Evolutionary conservation across 37 sponge, comb jelly and placozoan genomes (phyloP), one percentile per base, ranked within the genome.

Genomic region (Dysidea cf. avara): DNA sequence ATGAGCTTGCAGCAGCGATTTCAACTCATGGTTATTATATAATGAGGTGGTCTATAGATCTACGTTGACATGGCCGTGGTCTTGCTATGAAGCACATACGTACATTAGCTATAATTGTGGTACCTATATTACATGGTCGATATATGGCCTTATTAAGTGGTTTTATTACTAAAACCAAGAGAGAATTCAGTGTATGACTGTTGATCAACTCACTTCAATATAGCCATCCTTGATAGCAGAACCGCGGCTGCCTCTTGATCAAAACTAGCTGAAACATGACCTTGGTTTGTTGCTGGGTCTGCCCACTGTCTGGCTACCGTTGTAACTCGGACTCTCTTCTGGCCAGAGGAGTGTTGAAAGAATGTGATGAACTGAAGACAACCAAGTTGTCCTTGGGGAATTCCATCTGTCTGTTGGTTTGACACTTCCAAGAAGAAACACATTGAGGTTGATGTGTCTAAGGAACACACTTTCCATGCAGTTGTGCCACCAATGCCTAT

Each of bases 241-340:
- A 87, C 99, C 2, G 99, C 95, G 55, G 93, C 85, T 9, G 70
- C 53, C 66, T 99, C 99, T 72, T 99, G 99, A 71, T 99, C 99
- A 85, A 95, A 99, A 32, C 95, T 85, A 43, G 86, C 90, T 1
- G 85, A 57, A 2, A 99, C 80, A 61, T 92, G 88, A 18, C 77
- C 74, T 21, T 88, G 68, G 53, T 84, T 90, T 11, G 94, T 84
- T 3, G 87, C 85, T 30, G 87, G 87, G 81, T 96, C 97, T n/a
- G 86, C 94, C 92, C 92, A 96, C 91, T 99, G 89, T 40, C 99
- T 76, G n/a, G 96, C 94, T 7, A 95, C 66, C 30, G 99, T 99
- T 39, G 99, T 95, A 46, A 99, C 99, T 5, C 99, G 79, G 20
- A 95, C 90, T 63, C 93, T 92, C 82, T 89, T 92, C 76, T 87